Percentiles rank a stretch among this genome's conserved stretches.
Conservation (phyloP, 1,140 invertebrate genomes). For the Polypedilum pembai region DNA sequence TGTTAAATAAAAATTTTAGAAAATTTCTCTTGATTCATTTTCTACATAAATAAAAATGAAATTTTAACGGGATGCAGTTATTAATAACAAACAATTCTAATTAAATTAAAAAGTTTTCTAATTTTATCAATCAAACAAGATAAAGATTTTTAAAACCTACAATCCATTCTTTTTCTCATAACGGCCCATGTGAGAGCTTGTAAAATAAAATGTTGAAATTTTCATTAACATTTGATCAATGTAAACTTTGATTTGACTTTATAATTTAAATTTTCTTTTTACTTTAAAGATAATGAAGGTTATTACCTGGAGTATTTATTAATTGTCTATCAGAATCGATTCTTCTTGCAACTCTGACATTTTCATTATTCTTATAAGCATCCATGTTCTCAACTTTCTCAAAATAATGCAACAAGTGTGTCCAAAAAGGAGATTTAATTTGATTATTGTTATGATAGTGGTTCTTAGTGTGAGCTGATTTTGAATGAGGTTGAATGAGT, state of each 20-base stretch:
- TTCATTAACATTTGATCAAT: background rate
- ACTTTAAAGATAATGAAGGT: background rate
- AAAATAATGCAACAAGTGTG: conserved; percentile 82
- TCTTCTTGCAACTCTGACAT: conserved; percentile 32
- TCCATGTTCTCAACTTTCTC: conserved; percentile 54
- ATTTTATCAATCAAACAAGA: conserved; percentile 29
- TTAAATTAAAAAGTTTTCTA: background rate
- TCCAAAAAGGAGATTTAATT: conserved; percentile 92
- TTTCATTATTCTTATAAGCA: background rate
- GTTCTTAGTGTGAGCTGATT: background rate
- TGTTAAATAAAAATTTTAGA: conserved; percentile 31
- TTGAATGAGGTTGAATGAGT: conserved; percentile 41
- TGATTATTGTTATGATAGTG: conserved; percentile 69
- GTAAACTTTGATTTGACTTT: too few species aligned
- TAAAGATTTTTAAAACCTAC: conserved; percentile 53
- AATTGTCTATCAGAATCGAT: conserved; percentile 34
- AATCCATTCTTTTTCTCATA: conserved; percentile 78
- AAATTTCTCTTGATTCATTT: too few species aligned
- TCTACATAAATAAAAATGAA: conserved; percentile 24
- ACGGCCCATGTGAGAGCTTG: conserved; percentile 81
- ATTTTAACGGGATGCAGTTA: background rate
- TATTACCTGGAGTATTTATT: conserved; percentile 29
- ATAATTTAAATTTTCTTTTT: background rate
- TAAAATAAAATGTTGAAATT: conserved; percentile 7
- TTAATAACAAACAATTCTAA: background rate